phyloP scores from a whole-genome alignment of 2,113 vertebrate species.

The Lamprotornis superbus region DNA sequence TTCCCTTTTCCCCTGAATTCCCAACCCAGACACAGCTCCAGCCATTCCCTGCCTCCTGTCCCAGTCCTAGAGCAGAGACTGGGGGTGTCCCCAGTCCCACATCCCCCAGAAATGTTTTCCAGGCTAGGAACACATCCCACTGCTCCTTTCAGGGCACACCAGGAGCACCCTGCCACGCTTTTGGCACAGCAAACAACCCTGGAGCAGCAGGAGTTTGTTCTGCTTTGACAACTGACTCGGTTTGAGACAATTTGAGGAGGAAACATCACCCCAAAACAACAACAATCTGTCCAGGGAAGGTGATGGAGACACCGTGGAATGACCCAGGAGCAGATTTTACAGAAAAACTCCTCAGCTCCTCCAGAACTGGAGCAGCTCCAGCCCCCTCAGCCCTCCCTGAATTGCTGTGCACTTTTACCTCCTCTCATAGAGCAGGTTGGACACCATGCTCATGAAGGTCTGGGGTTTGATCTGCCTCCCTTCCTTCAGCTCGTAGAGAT shows the following conservation, averaged over 20 bases:
- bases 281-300: background rate
- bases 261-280: background rate
- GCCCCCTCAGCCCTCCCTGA: too few relatives aligned
- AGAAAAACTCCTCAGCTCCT: background rate
- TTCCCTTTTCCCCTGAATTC: too few relatives aligned
- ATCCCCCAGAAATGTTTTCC: background rate
- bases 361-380: too few relatives aligned
- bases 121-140: background rate
- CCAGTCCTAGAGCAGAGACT: too few relatives aligned
- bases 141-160: background rate
- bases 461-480: slow-evolving; percentile 96
- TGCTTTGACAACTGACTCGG: background rate
- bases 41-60: too few relatives aligned
- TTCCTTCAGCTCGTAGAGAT: slow-evolving; percentile 96
- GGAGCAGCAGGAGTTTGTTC: background rate
- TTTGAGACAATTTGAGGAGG: background rate
- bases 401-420: slow-evolving; percentile 66
- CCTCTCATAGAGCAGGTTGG: slow-evolving; percentile 93
- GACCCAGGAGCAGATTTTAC: background rate
- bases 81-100: background rate
- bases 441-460: slow-evolving; percentile 99
- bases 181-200: too few relatives aligned
- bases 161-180: background rate
- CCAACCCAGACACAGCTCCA: too few relatives aligned
- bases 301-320: background rate